A percentile compares a stretch with the other conserved stretches of the same genome.
phyloP scores from a whole-genome alignment of 2,113 vertebrate genomes.

The Halcyon malimbica region DNA sequence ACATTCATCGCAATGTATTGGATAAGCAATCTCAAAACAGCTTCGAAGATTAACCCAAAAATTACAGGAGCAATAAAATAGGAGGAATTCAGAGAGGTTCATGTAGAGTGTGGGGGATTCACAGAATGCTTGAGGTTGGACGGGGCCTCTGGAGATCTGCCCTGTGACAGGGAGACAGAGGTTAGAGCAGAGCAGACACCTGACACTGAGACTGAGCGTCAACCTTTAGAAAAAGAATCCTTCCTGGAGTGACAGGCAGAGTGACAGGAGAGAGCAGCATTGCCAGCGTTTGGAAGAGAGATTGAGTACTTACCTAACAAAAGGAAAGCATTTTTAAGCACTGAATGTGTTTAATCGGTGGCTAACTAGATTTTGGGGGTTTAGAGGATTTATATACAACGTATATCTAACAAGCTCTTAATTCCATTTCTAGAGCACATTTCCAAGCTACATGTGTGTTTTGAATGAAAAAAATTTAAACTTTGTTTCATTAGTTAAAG shows the following conservation, averaged over 20 bases:
- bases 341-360: too few relatives aligned
- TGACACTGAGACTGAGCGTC: background rate
- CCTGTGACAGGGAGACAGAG: background rate
- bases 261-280: too few relatives aligned
- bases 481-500: background rate
- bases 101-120: too few relatives aligned
- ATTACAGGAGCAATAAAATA: accelerated
- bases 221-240: background rate
- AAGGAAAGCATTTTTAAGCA: too few relatives aligned
- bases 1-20: background rate
- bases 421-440: background rate
- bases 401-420: background rate
- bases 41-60: background rate
- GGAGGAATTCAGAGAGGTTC: background rate
- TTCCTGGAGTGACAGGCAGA: background rate
- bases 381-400: background rate
- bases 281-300: too few relatives aligned
- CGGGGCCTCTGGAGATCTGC: background rate
- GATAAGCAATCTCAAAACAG: background rate
- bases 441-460: background rate
- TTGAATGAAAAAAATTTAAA: background rate
- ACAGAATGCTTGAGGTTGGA: background rate
- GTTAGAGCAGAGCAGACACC: background rate
- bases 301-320: too few relatives aligned
- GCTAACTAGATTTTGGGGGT: background rate